These are phyloP conservation scores for Azemiops feae DNA, from an alignment of 2,113 vertebrate species.

Conservation along the genomic window DNA sequence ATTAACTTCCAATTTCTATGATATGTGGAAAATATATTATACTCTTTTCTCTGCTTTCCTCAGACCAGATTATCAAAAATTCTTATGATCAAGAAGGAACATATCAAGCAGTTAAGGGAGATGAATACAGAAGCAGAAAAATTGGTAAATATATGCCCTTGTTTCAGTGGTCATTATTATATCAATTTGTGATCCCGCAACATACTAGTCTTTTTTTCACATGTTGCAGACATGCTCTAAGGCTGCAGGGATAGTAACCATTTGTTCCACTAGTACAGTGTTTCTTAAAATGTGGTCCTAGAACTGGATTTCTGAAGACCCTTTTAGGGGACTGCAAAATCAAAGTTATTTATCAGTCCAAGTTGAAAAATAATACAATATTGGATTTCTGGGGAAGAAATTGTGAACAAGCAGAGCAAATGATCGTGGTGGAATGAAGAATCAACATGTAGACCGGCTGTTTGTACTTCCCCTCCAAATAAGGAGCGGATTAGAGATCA, in stretches of 20 bases:
- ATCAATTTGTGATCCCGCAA: background rate
- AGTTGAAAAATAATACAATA: background rate
- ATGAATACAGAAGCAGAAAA: constrained; percentile 99
- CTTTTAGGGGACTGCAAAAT: background rate
- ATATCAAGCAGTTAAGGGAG: constrained; percentile 95
- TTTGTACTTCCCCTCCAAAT: background rate
- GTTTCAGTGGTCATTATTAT: constrained; percentile 20
- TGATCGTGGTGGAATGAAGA: background rate
- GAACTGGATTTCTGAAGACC: background rate
- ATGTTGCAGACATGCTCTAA: background rate
- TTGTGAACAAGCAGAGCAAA: background rate
- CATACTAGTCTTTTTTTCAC: background rate
- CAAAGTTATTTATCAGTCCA: background rate
- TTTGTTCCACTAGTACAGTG: background rate
- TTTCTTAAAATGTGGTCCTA: background rate
- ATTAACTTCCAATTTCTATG: constrained; percentile 1
- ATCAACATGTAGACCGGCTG: background rate
- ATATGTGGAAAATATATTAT: constrained; percentile 46
- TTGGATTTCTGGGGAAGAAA: background rate
- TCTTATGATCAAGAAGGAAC: constrained; percentile 98
- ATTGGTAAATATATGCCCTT: constrained; percentile 77
- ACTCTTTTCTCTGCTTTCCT: constrained; percentile 56
- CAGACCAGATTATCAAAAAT: constrained; percentile 98
- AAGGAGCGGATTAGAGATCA: background rate
- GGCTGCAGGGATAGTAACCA: background rate